phyloP scores from a whole-genome alignment of 2,113 vertebrate species.

The Thryonomys swinderianus region DNA sequence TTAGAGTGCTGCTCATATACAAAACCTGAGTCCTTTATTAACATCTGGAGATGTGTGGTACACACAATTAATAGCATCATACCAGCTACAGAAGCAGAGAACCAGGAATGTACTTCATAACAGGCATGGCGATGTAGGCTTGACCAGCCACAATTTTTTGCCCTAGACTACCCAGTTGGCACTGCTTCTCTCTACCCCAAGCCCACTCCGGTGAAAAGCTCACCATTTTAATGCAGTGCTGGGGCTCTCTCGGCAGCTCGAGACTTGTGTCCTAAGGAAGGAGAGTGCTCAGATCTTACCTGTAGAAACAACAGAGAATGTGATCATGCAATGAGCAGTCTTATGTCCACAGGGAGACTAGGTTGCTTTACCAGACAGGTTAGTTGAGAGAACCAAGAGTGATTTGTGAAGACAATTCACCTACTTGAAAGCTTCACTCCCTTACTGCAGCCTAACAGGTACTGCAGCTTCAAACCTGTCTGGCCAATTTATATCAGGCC shows the following conservation, averaged over 20 bases:
- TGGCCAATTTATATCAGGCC: neutral
- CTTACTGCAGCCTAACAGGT: neutral
- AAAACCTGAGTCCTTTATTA: slow-evolving; percentile 89
- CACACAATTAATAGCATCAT: slow-evolving; percentile 83
- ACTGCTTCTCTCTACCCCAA: neutral
- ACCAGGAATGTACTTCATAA: slow-evolving; percentile 79
- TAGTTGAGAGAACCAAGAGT: neutral
- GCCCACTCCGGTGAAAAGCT: neutral
- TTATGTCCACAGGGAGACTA: neutral
- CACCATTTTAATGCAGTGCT: neutral
- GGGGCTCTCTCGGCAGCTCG: neutral
- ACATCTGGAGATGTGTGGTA: slow-evolving; percentile 82
- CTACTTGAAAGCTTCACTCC: rapidly evolving
- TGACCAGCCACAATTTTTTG: rapidly evolving
- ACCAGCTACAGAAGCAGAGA: slow-evolving; percentile 81
- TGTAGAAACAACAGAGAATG: neutral
- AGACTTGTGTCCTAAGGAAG: neutral
- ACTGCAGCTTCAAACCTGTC: neutral
- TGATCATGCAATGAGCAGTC: neutral
- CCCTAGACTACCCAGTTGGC: no score
- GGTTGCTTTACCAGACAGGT: neutral
- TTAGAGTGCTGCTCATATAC: slow-evolving; percentile 78
- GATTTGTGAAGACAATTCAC: neutral
- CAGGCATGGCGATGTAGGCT: slow-evolving; percentile 41
- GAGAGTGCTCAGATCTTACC: no score